Conservation (phyloP, 1,140 invertebrate genomes). For the Anastrepha ludens region DNA sequence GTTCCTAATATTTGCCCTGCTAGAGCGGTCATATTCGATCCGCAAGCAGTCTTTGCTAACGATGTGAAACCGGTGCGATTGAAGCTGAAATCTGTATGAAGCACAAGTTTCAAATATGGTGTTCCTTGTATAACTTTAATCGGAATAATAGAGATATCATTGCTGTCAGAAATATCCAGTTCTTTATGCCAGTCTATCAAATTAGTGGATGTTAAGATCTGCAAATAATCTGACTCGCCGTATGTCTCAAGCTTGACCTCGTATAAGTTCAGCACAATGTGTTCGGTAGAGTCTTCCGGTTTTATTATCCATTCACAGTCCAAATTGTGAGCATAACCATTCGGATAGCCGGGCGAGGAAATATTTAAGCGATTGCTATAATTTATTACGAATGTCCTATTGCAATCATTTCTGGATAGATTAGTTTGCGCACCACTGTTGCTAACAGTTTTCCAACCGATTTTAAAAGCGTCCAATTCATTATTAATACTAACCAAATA, state of each 20-base stretch:
- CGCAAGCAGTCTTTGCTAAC: constrained; percentile 76
- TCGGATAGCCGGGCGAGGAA: constrained; percentile 86
- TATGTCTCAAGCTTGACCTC: constrained; percentile 78
- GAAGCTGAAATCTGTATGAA: constrained; percentile 71
- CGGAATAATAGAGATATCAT: not conserved
- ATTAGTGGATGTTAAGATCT: constrained; percentile 61
- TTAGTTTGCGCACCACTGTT: constrained; percentile 43
- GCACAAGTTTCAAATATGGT: constrained; percentile 73
- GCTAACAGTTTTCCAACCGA: constrained; percentile 79
- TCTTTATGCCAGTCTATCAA: constrained; percentile 68
- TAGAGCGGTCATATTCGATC: constrained; percentile 76
- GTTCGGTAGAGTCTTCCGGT: constrained; percentile 75
- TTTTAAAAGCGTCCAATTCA: constrained; percentile 75
- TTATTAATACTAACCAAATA: constrained; percentile 76
- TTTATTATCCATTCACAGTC: constrained; percentile 87
- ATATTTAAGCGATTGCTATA: constrained; percentile 70
- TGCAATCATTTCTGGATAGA: constrained; percentile 56
- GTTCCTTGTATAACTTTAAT: constrained; percentile 61
- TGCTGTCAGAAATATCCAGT: constrained; percentile 67
- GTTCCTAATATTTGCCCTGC: constrained; percentile 70
- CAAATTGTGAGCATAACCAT: constrained; percentile 80
- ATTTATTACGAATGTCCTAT: constrained; percentile 41
- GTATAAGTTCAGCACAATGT: constrained; percentile 77
- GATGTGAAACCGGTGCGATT: constrained; percentile 79
- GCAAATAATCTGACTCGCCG: constrained; percentile 76